Conservation (phyloP, 2,797 vertebrate genomes). For the Pipistrellus kuhlii region DNA sequence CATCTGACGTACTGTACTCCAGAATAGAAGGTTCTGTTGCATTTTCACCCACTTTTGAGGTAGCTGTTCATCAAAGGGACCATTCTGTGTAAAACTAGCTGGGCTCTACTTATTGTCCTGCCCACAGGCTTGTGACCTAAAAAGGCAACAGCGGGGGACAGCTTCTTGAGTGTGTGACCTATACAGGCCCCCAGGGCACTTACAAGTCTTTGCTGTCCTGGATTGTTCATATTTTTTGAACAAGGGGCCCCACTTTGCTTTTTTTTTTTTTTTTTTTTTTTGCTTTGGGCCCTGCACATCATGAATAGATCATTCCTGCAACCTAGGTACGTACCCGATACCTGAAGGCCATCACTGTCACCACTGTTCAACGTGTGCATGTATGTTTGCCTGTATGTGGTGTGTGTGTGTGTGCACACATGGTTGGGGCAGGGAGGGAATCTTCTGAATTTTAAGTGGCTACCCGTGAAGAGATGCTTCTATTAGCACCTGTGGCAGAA, state of each 20-base stretch:
- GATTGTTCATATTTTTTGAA: not conserved
- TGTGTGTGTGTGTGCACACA: fast-evolving
- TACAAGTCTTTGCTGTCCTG: not conserved
- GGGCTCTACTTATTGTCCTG: not conserved
- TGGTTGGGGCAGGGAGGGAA: not conserved
- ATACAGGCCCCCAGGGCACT: fast-evolving
- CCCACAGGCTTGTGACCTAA: not conserved
- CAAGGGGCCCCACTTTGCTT: not conserved
- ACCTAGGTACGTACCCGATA: fast-evolving
- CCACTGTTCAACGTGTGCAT: fast-evolving
- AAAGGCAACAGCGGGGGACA: not conserved
- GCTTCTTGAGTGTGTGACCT: fast-evolving
- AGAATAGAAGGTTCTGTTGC: not conserved
- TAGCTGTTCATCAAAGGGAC: not conserved
- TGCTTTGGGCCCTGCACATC: fast-evolving
- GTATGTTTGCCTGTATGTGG: not conserved
- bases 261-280: not conserved
- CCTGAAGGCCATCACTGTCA: not conserved
- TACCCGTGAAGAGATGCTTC: constrained; percentile 71
- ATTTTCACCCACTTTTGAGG: not conserved
- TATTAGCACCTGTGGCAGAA: constrained; percentile 79
- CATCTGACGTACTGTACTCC: fast-evolving
- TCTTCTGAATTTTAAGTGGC: not conserved
- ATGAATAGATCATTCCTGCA: fast-evolving
- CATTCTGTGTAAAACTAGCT: not conserved